Evolutionary conservation across 2,113 vertebrate genomes (phyloP), one percentile per base, ranked within the genome.

Genomic region (Gymnarchus niloticus): DNA sequence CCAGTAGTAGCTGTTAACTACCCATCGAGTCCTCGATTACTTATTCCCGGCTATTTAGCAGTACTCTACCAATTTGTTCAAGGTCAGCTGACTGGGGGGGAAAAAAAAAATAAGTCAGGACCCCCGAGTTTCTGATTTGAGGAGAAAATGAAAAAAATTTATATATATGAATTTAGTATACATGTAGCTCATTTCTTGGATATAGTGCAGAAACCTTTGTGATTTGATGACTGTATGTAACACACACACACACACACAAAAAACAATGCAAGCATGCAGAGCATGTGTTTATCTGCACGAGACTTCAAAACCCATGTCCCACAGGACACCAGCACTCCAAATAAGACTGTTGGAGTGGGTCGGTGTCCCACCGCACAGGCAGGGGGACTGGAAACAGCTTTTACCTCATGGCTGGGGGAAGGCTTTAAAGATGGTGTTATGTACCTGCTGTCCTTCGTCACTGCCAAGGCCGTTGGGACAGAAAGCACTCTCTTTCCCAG

Each of bases 401-500:
- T 84, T 84, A 78, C 86, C 89, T 88, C 61, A 54, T 33, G 9
- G 77, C 84, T 56, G 85, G 87, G n/a, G 87, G 44, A 56, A 37
- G 46, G 48, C 84, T 57, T 73, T 83, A 83, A 78, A 87, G 84
- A 87, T 83, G 78, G 37, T 85, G 83, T 89, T 90, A 90, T 86
- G 90, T 87, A 92, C 91, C 89, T 85, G 87, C 82, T 87, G 83
- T 90, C 86, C 86, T 85, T 87, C 93, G 92, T 91, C 88, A 86
- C 88, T 89, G 83, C 78, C 85, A 25, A 84, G 84, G 88, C 85
- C 87, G 76, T 81, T 61, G 81, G 89, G 88, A 87, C 86, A 3
- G 48, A 88, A 54, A 49, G 85, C 57, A 82, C 88, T 87, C 87
- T 65, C 84, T 81, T 25, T 80, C 57, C 89, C 88, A 89, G 83